These are phyloP conservation scores for Upupa epops DNA, from an alignment of 2,113 vertebrate species.

Conservation along the genomic window DNA sequence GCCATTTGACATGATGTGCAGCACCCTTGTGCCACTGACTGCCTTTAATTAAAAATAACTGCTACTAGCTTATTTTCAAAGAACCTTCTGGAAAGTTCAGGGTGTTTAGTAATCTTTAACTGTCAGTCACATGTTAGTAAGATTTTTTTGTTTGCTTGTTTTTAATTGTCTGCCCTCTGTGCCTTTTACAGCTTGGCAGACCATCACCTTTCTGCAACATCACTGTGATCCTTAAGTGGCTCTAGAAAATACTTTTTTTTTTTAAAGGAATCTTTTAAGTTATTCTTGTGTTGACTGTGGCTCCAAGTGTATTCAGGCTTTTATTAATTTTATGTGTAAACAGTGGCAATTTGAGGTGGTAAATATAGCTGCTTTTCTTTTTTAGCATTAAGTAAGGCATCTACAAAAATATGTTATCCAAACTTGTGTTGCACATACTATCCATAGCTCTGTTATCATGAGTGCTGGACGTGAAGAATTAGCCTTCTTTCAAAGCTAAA, in stretches of 20 bases:
- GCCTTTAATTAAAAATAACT: not conserved
- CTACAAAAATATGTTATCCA: not conserved
- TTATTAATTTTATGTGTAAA: not conserved
- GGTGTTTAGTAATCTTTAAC: not conserved
- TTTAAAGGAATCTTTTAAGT: not conserved
- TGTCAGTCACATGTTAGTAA: not conserved
- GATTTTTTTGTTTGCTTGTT: not conserved
- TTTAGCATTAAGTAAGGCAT: not conserved
- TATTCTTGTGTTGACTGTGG: not conserved
- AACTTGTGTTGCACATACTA: not conserved
- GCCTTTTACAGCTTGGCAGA: not conserved
- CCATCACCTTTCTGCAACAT: not conserved
- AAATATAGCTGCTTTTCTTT: not conserved
- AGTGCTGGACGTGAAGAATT: not conserved
- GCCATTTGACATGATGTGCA: accelerated
- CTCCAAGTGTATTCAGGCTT: not conserved
- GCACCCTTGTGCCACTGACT: not conserved
- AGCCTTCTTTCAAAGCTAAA: not conserved
- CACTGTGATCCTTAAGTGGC: not conserved
- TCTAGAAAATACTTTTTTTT: not conserved
- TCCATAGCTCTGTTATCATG: not conserved
- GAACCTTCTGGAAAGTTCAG: not conserved
- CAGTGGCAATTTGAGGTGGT: not conserved
- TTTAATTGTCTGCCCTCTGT: not conserved
- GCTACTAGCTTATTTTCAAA: not conserved